A percentile compares a stretch with the other conserved stretches of the same genome.
phyloP scores from a whole-genome alignment of 2,888 invertebrate genomes.

The Rhopalosiphum nymphaeae region DNA sequence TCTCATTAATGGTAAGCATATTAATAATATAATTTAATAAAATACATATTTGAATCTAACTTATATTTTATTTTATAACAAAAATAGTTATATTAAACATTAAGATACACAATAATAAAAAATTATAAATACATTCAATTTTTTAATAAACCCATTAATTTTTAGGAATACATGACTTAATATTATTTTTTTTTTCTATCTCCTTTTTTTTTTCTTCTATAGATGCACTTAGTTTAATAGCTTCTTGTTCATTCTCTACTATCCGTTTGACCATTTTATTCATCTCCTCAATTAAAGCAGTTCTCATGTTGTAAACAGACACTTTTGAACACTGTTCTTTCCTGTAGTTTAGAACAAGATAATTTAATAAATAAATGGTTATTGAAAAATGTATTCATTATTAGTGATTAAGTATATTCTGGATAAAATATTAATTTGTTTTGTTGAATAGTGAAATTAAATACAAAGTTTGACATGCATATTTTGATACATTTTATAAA shows the following conservation, averaged over 20 bases:
- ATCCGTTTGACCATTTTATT: constrained; percentile 55
- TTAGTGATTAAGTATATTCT: background rate
- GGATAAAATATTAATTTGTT: background rate
- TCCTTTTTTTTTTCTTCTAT: constrained; percentile 43
- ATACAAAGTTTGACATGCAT: background rate
- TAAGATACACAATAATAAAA: background rate
- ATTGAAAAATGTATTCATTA: background rate
- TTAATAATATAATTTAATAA: background rate
- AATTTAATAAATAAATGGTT: background rate
- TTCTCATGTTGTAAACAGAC: constrained; percentile 41
- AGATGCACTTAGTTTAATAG: constrained; percentile 2
- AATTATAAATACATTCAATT: background rate
- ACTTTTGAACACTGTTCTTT: constrained; percentile 53
- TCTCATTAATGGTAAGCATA: background rate
- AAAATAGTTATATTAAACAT: background rate
- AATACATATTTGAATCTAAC: background rate
- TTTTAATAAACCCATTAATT: background rate
- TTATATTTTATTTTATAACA: constrained; percentile 1
- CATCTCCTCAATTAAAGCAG: constrained; percentile 53
- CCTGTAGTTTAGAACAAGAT: constrained; percentile 12
- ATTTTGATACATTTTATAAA: background rate
- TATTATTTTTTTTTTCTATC: constrained; percentile 45
- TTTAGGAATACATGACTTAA: background rate
- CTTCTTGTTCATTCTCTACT: constrained; percentile 49
- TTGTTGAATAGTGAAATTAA: background rate